Conservation (phyloP, 2,113 vertebrate species). For the Calidris pygmaea region DNA sequence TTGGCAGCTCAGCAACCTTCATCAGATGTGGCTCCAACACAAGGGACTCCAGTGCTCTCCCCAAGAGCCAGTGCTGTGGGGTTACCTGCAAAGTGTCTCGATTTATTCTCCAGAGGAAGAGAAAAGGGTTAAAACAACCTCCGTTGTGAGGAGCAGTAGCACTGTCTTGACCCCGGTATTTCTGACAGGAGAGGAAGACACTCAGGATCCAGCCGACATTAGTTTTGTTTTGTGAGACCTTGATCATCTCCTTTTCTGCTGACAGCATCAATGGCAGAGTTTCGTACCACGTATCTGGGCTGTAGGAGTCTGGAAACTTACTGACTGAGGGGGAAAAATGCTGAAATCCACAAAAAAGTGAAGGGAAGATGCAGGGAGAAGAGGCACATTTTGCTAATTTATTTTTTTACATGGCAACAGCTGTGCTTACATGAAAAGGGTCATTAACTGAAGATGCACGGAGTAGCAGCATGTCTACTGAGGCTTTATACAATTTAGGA, state of each 20-base stretch:
- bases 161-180: background rate
- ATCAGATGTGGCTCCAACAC: background rate
- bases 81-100: background rate
- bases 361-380: background rate
- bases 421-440: constrained; percentile 64
- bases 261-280: background rate
- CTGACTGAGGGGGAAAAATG: background rate
- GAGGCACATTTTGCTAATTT: constrained; percentile 41
- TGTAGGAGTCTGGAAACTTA: constrained; percentile 14
- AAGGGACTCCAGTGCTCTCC: background rate
- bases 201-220: background rate
- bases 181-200: background rate
- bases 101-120: background rate
- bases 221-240: background rate
- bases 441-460: constrained; percentile 48
- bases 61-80: background rate
- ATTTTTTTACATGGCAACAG: constrained; percentile 47
- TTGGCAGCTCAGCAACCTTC: background rate
- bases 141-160: background rate
- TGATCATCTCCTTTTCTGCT: constrained; percentile 7
- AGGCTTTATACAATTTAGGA: constrained; percentile 19
- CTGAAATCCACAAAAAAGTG: constrained; percentile 33
- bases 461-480: constrained; percentile 5
- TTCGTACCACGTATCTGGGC: background rate
- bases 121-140: background rate